A percentile compares a stretch with the other conserved stretches of the same genome.
These are phyloP conservation scores for Perodicticus potto DNA, from an alignment of 2,797 vertebrate genomes.

Conservation along the genomic window DNA sequence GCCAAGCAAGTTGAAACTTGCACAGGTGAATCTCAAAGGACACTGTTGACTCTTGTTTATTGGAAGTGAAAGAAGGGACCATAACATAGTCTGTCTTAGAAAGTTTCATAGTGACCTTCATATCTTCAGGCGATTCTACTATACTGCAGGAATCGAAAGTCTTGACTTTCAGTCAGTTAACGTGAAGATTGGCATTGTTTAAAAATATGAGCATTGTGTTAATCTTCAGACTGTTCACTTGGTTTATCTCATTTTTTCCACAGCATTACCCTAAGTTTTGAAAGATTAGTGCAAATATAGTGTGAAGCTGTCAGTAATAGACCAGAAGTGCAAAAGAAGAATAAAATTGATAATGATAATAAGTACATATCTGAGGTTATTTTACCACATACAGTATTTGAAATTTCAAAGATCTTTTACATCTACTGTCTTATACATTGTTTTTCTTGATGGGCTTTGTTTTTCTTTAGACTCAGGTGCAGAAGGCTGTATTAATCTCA, in stretches of 20 bases:
- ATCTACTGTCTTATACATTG: background rate
- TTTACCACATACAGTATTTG: background rate
- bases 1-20: too few species aligned
- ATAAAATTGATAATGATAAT: background rate
- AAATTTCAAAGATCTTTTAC: conserved; percentile 12
- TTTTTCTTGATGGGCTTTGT: background rate
- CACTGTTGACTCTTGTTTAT: too few species aligned
- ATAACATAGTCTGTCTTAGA: too few species aligned
- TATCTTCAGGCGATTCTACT: background rate
- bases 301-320: background rate
- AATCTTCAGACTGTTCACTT: background rate
- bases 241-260: background rate
- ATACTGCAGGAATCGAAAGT: background rate
- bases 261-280: background rate
- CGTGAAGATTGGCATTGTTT: background rate
- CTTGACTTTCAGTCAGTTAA: background rate
- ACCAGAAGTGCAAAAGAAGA: background rate
- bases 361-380: background rate
- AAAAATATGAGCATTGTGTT: background rate
- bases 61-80: too few species aligned
- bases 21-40: too few species aligned
- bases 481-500: background rate
- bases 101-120: too few species aligned
- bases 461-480: background rate
- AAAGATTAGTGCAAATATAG: background rate